phyloP scores from a whole-genome alignment of 2,797 vertebrate genomes.

The Cetoscarus ocellatus region DNA sequence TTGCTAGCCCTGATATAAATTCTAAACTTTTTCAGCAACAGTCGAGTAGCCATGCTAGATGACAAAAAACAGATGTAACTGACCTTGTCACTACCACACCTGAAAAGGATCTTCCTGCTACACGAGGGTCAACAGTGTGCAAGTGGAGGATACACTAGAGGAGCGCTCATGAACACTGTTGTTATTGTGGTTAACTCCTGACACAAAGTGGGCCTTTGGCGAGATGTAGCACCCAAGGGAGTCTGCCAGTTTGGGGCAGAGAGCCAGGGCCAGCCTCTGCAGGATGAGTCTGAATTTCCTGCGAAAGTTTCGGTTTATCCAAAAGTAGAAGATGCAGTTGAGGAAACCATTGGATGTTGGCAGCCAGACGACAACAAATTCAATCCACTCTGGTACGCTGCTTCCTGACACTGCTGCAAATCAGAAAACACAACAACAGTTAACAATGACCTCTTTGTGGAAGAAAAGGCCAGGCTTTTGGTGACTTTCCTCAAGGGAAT shows the following conservation, averaged over 20 bases:
- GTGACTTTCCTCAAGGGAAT: not conserved
- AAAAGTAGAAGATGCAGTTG: conserved; percentile 94
- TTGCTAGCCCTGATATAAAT: conserved; percentile 1
- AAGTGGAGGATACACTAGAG: conserved; percentile 87
- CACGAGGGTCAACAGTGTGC: conserved; percentile 76
- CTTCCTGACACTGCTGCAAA: conserved; percentile 82
- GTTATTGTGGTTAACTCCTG: conserved; percentile 71
- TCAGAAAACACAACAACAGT: conserved; percentile 25
- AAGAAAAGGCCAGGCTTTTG: not conserved
- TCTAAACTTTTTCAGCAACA: not conserved
- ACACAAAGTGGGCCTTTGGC: conserved; percentile 51
- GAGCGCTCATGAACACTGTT: conserved; percentile 80
- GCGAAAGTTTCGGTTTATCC: conserved; percentile 89
- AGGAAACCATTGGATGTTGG: conserved; percentile 91
- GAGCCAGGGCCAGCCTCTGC: conserved; percentile 68
- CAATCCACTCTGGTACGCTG: conserved; percentile 87
- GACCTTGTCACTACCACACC: conserved; percentile 4
- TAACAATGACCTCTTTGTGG: not conserved
- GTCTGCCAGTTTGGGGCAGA: conserved; percentile 68
- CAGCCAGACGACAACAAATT: conserved; percentile 90
- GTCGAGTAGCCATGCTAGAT: conserved; percentile 10
- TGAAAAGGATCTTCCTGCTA: conserved; percentile 44
- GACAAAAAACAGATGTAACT: conserved; percentile 13
- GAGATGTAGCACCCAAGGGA: conserved; percentile 41
- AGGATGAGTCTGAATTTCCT: conserved; percentile 84